Evolutionary conservation across 2,113 vertebrate genomes (phyloP), one percentile per base, ranked within the genome.

Genomic region (Prionailurus viverrinus): DNA sequence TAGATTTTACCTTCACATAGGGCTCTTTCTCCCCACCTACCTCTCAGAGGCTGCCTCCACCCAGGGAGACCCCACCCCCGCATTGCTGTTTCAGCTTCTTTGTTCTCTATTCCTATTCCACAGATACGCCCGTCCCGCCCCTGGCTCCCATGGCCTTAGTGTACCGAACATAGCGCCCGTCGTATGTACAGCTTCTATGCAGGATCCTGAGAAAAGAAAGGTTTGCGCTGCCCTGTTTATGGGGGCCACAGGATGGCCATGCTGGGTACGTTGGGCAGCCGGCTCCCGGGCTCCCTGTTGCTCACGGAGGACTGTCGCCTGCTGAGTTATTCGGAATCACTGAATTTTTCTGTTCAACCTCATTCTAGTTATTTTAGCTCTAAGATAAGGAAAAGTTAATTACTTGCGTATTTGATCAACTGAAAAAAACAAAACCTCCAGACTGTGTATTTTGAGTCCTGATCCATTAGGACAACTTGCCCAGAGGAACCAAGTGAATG

Each of bases 381-480:
- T 45, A 76, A 58, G 71, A 89, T 84, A 85, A 89, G 93, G 94
- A 81, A 88, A 93, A 78, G 45, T 89, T 95, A 97, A 96, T 95
- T 51, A 84, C 71, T 91, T 91, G 58, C 89, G 91, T 94, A 85
- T 45, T 93, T 82, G 53, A 94, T 95, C 81, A 51, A 94, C 85
- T 94, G 91, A 94, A 53, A 93, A 91, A 21, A 81, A 84, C 89
- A 21, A 21, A 81, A 91, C 89, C 21, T n/a, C n/a, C 76, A 85
- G 96, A 76, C 93, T 94, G 45, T 97, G 14, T 94, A 91, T 88
- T 96, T 93, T 93, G 85, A 90, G 27, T 91, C 85, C 71, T 76
- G 89, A 88, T 95, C 74, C 65, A 58, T 87, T 81, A 91, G 94
- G 53, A 66, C 41, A 51, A 10, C 74, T 78, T 68, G 73, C 48